Base-by-base conservation (phyloP, 2,113 vertebrate genomes). In the Apus apus region DNA sequence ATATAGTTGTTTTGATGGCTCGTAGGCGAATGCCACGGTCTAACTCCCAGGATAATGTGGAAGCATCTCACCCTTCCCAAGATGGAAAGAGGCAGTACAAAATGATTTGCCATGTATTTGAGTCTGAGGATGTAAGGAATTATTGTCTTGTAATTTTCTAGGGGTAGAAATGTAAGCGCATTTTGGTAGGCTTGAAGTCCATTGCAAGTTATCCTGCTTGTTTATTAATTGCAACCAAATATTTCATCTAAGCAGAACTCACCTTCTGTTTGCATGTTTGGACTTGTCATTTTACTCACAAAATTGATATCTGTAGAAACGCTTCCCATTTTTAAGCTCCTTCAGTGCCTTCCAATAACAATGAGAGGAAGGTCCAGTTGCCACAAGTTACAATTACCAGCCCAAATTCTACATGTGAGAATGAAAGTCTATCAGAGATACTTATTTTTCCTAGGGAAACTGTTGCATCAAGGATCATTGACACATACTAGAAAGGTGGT, bases 51-150 rank as follows among this genome's bases (percentile, higher is more conserved):
- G 99, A 99, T 94, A 98, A 98, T 1, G 97, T 98, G 94, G 99
- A 99, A 93, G 98, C 99, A 11, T 99, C 99, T 64, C 98, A 99
- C 81, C 98, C 98, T 1, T 98, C 98, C 70, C 99, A 99, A 89
- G 99, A 99, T 1, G 99, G 98, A 95, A 99, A 99, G 96, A 98
- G 98, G 21, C 99, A 99, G 96, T 99, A 99, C 98, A 99, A 99
- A 98, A 99, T 99, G 99, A 99, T 99, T 96, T 99, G 99, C 96
- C 99, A 99, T 15, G 99, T 99, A 75, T 99, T 99, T 93, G 99
- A 99, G 96, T 99, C 99, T 58, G 99, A 99, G 92, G 99, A 99
- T 58, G 99, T 99, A 98, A 99, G 99, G 76, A 89, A 96, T 82
- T 89, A 73, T 40, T 87, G 56, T 91, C 53, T 93, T 80, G 26